Conservation (phyloP, 2,888 invertebrate genomes). For the Erebia ligea region DNA sequence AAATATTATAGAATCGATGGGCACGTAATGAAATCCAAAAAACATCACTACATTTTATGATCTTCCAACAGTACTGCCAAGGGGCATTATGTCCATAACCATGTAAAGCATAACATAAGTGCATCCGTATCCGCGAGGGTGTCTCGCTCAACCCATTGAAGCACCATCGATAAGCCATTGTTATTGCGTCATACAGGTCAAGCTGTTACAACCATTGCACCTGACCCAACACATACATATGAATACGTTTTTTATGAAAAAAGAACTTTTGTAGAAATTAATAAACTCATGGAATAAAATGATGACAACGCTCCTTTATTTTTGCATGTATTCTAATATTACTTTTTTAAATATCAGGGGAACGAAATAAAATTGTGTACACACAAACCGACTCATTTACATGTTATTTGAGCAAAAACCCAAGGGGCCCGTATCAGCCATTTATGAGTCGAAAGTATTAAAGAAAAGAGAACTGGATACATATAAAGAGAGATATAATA, state of each 20-base stretch:
- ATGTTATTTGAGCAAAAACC: conserved; percentile 81
- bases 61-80: background rate
- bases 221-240: background rate
- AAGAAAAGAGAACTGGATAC: conserved; percentile 80
- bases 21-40: background rate
- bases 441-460: conserved; percentile 83
- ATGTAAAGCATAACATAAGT: conserved; percentile 24
- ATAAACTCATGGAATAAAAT: conserved; percentile 1
- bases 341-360: conserved; percentile 33
- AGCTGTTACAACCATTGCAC: conserved; percentile 17
- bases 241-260: background rate
- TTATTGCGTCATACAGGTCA: conserved; percentile 16
- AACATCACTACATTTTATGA: conserved; percentile 8
- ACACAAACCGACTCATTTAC: conserved; percentile 75
- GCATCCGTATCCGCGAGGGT: conserved; percentile 28
- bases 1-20: background rate
- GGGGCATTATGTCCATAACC: conserved; percentile 12
- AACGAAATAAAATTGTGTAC: conserved; percentile 68
- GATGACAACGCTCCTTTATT: background rate
- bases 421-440: conserved; percentile 81
- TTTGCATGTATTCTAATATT: conserved; percentile 1
- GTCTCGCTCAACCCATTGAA: conserved; percentile 16
- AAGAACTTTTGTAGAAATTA: background rate
- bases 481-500: conserved; percentile 76
- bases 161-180: conserved; percentile 20